Percentiles rank a stretch among this genome's conserved stretches.
These are phyloP conservation scores for Psittacula derbiana DNA, from an alignment of 2,797 vertebrate species.

Conservation along the genomic window DNA sequence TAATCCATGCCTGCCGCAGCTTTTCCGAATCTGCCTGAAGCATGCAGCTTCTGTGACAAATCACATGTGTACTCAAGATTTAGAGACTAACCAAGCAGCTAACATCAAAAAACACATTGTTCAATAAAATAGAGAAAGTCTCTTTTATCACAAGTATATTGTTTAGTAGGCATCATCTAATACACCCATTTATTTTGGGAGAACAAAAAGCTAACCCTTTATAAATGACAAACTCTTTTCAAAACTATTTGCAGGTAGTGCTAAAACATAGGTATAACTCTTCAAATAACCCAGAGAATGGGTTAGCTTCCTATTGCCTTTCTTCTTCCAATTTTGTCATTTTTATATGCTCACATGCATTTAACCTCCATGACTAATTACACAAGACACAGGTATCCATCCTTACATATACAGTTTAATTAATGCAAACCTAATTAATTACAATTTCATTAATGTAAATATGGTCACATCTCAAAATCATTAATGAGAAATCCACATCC, in stretches of 20 bases:
- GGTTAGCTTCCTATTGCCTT: not conserved
- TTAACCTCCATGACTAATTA: not conserved
- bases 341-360: not conserved
- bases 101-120: not conserved
- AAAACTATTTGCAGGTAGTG: not conserved
- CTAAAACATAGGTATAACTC: not conserved
- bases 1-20: slow-evolving; percentile 96
- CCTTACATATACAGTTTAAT: not conserved
- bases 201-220: not conserved
- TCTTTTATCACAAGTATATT: not conserved
- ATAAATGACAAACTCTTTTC: not conserved
- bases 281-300: not conserved
- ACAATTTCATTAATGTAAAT: not conserved
- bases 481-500: not conserved
- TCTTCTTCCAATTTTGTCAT: not conserved
- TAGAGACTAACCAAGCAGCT: not conserved
- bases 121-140: not conserved
- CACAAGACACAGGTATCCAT: not conserved
- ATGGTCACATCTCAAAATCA: not conserved
- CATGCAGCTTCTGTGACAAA: slow-evolving; percentile 90
- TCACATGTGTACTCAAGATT: not conserved
- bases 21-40: slow-evolving; percentile 97
- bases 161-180: not conserved
- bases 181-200: not conserved
- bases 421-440: not conserved